Conservation (phyloP, 1,140 invertebrate species). For the Drosophila insularis region DNA sequence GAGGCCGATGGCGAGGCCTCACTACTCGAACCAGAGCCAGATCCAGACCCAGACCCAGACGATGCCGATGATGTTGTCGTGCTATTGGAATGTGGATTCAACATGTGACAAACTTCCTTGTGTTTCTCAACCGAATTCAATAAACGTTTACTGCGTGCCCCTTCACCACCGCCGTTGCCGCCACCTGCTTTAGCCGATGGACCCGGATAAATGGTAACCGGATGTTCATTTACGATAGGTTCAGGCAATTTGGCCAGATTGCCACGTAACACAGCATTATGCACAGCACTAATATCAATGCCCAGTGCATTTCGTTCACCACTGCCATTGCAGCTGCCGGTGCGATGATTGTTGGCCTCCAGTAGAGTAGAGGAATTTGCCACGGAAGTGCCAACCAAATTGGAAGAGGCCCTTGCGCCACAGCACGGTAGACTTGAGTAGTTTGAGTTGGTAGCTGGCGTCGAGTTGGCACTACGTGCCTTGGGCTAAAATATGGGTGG, state of each 20-base stretch:
- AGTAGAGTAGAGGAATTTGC: slow-evolving; percentile 42
- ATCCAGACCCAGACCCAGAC: not conserved
- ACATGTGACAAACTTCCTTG: slow-evolving; percentile 87
- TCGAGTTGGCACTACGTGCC: slow-evolving; percentile 65
- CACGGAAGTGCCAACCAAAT: slow-evolving; percentile 32
- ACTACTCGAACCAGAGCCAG: slow-evolving; percentile 43
- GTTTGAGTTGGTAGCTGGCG: slow-evolving; percentile 66
- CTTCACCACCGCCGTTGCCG: slow-evolving; percentile 28
- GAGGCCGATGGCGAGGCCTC: slow-evolving; percentile 65
- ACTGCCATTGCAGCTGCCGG: slow-evolving; percentile 74
- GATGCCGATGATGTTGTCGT: slow-evolving; percentile 64
- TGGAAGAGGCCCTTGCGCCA: slow-evolving; percentile 57
- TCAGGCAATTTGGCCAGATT: slow-evolving; percentile 78
- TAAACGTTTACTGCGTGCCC: slow-evolving; percentile 83
- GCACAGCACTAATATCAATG: slow-evolving; percentile 81
- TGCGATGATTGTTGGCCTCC: slow-evolving; percentile 34
- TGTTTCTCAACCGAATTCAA: slow-evolving; percentile 88
- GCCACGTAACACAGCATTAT: slow-evolving; percentile 79
- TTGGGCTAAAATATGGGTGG: slow-evolving; percentile 61
- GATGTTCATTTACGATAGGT: slow-evolving; percentile 84
- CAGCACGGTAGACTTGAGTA: slow-evolving; percentile 82
- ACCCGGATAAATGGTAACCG: slow-evolving; percentile 85
- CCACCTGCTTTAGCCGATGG: slow-evolving; percentile 52
- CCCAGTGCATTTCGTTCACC: slow-evolving; percentile 74
- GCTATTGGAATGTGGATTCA: slow-evolving; percentile 69